Evolutionary conservation across 1,140 invertebrate genomes (phyloP), one percentile per base, ranked within the genome.

Genomic region (Drosophila malerkotliana): DNA sequence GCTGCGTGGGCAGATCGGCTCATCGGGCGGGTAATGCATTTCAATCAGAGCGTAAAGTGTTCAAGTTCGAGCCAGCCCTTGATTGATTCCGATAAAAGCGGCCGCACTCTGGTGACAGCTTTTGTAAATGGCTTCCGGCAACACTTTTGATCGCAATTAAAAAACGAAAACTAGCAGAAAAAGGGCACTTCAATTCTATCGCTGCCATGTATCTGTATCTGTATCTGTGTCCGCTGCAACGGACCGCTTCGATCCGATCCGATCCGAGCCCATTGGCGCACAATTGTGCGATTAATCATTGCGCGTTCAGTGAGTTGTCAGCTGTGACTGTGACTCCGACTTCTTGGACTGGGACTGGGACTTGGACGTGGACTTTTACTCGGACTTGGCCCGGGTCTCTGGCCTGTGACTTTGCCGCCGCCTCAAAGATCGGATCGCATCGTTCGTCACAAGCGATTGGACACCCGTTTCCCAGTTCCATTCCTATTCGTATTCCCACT

Each of bases 61-160:
- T 32, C 9, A 18, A 18, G 41, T 28, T 5, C 26, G 49, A 47
- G 52, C 39, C 28, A 56, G 32, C 41, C 56, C 59, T 85, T 72
- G 82, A 87, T 87, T 82, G 82, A 87, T 87, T 76, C 28, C 75
- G 82, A 88, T 87, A 76, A 87, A 87, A 83, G 83, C 37, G 18
- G 72, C 77, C 53, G 60, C 76, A 59, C 76, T 30, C 60, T 88
- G 83, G 67, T 88, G 83, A 88, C 83, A 88, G 79, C 67, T 55
- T 77, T 88, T 87, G 83, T 88, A 88, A 88, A 88, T 88, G 83
- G 83, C 72, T 88, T 88, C 83, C 83, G 83, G 83, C 83, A 88
- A 88, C 83, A 88, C 83, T 88, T 88, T 88, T 88, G 83, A 88
- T 79, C 78, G 83, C 83, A 88, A 88, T 88, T 88, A 88, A 88